phyloP scores from a whole-genome alignment of 2,888 invertebrate species.

The Rhabditoides inermis region DNA sequence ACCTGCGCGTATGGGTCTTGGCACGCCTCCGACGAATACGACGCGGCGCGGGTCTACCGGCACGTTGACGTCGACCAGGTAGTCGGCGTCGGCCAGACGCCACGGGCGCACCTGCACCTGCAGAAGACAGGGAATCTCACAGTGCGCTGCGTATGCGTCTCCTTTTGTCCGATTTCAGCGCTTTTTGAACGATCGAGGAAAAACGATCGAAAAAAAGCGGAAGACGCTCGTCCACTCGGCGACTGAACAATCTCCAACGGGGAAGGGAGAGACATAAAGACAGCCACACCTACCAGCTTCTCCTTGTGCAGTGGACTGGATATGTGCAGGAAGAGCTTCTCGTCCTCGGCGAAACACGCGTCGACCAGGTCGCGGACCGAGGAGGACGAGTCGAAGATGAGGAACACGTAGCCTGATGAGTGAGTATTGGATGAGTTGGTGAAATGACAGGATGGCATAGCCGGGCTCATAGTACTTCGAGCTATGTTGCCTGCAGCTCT shows the following conservation, averaged over 20 bases:
- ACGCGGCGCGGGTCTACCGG: conserved; percentile 94
- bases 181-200: background rate
- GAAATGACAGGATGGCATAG: background rate
- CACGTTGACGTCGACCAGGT: conserved; percentile 74
- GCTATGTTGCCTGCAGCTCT: too few species aligned
- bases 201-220: background rate
- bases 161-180: background rate
- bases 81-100: conserved; percentile 41
- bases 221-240: conserved; percentile 8
- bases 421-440: too few species aligned
- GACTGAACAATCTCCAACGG: too few species aligned
- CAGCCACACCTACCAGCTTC: conserved; percentile 63
- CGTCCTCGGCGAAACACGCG: conserved; percentile 92
- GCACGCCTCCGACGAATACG: conserved; percentile 96
- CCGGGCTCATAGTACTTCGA: background rate
- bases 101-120: conserved; percentile 45
- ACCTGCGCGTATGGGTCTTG: conserved; percentile 93
- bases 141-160: background rate
- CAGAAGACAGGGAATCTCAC: background rate
- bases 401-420: conserved; percentile 57
- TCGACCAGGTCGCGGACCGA: conserved; percentile 93
- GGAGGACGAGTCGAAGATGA: conserved; percentile 76
- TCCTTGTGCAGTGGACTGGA: conserved; percentile 97
- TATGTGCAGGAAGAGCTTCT: conserved; percentile 91
- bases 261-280: too few species aligned